Evolutionary conservation across 2,113 vertebrate genomes (phyloP).

Genomic region (Eudorcas thomsonii): DNA sequence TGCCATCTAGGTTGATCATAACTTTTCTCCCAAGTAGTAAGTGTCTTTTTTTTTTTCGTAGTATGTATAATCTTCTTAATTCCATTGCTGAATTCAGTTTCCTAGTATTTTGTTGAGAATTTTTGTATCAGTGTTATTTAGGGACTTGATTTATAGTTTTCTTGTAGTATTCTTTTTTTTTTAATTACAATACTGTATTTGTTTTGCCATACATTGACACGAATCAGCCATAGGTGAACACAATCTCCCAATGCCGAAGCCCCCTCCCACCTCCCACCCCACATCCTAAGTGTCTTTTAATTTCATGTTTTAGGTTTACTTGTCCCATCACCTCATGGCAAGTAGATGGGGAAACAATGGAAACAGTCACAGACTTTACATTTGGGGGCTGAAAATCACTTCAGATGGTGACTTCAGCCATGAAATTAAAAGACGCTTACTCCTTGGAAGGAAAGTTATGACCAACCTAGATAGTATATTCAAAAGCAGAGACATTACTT

Average conservation of each 20-base stretch:
- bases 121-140: too few species aligned
- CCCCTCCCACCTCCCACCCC: too few species aligned
- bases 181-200: too few species aligned
- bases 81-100: too few species aligned
- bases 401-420: not conserved
- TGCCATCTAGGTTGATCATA: not conserved
- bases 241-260: too few species aligned
- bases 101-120: too few species aligned
- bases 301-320: not conserved
- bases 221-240: too few species aligned
- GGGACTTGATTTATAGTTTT: too few species aligned
- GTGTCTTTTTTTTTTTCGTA: too few species aligned
- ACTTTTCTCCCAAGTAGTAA: not conserved
- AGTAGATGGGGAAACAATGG: not conserved
- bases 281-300: not conserved
- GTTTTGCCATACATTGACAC: too few species aligned
- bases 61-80: too few species aligned
- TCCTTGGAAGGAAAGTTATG: not conserved
- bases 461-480: not conserved
- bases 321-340: not conserved
- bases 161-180: too few species aligned
- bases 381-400: not conserved
- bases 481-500: not conserved
- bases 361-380: not conserved
- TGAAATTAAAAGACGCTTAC: not conserved